Evolutionary conservation across 2,797 vertebrate species (phyloP).

Genomic region (Sebastes reedi): DNA sequence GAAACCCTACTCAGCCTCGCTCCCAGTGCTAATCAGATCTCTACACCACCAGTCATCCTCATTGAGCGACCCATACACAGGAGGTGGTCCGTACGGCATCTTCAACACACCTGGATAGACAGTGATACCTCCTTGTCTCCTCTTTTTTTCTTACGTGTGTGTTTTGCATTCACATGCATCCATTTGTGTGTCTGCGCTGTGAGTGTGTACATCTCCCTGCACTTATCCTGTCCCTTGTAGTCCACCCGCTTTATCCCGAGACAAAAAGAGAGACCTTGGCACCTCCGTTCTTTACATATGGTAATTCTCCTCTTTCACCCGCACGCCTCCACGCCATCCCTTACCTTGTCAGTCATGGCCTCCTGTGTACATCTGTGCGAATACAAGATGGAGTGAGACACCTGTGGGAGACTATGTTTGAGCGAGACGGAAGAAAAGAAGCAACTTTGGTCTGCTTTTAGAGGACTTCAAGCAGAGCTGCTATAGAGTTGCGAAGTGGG

Average conservation of each 20-base stretch:
- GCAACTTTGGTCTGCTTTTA: constrained; percentile 44
- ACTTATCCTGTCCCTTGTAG: constrained; percentile 69
- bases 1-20: constrained; percentile 61
- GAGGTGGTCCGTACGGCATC: constrained; percentile 26
- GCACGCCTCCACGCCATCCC: constrained; percentile 44
- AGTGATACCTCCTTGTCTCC: constrained; percentile 36
- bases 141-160: constrained; percentile 18
- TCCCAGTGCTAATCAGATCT: constrained; percentile 70
- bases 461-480: constrained; percentile 36
- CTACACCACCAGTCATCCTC: constrained; percentile 26
- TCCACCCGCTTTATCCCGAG: constrained; percentile 63
- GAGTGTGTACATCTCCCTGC: constrained; percentile 32
- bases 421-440: constrained; percentile 35
- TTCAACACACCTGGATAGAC: constrained; percentile 56
- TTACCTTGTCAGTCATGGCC: constrained; percentile 69
- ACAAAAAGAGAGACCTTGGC: constrained; percentile 68
- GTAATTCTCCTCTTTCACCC: constrained; percentile 69
- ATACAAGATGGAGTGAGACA: constrained; percentile 61
- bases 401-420: constrained; percentile 55
- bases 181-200: constrained; percentile 21
- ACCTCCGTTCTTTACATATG: constrained; percentile 77
- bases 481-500: constrained; percentile 18
- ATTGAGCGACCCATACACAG: constrained; percentile 11
- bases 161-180: constrained; percentile 36
- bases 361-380: constrained; percentile 63